A percentile compares a stretch with the other conserved stretches of the same genome.
phyloP scores from a whole-genome alignment of 2,797 vertebrate genomes.

The Austrolebias charrua region DNA sequence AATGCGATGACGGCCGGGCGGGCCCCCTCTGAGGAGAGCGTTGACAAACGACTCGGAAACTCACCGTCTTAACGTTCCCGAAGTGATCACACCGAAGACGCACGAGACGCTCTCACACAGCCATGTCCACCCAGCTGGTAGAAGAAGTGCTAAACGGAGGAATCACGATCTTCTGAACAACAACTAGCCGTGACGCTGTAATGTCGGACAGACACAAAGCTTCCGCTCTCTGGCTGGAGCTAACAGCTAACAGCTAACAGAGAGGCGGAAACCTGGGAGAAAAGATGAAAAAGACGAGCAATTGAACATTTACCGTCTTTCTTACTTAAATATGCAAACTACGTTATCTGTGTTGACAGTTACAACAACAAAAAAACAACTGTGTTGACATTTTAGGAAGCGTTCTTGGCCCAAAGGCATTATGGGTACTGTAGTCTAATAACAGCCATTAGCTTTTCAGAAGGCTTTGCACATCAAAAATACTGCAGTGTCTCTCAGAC shows the following conservation, averaged over 20 bases:
- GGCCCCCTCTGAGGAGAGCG: constrained; percentile 78
- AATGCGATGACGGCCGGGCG: constrained; percentile 32
- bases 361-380: too few relatives aligned
- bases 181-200: constrained; percentile 46
- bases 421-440: constrained; percentile 74
- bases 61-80: background rate
- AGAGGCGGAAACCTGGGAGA: too few relatives aligned
- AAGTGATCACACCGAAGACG: constrained; percentile 42
- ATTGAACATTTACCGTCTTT: too few relatives aligned
- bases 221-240: constrained; percentile 66
- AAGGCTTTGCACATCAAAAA: too few relatives aligned
- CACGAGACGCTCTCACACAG: background rate
- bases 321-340: background rate
- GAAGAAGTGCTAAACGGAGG: background rate
- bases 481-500: constrained; percentile 4
- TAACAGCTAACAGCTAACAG: too few relatives aligned
- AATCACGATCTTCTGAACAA: constrained; percentile 50
- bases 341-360: background rate
- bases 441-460: background rate
- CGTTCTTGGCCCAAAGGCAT: constrained; percentile 22
- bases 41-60: constrained; percentile 78
- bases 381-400: background rate
- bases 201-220: constrained; percentile 62
- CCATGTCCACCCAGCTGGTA: fast-evolving
- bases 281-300: too few relatives aligned